Conservation (phyloP, 2,113 vertebrate genomes). For the Oplegnathus fasciatus region DNA sequence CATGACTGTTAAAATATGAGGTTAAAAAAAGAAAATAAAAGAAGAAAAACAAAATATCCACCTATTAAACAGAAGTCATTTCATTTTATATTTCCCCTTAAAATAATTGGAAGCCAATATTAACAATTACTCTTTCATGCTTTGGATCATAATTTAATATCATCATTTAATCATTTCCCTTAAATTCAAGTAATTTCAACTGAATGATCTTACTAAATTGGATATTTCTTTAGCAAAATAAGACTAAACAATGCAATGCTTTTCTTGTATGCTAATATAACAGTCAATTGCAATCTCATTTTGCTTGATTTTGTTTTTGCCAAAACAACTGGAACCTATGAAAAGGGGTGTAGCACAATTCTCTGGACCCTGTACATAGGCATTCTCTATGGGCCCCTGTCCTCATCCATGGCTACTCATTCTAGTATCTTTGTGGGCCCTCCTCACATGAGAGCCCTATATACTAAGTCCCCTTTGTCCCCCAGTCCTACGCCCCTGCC, state of each 20-base stretch:
- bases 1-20: background rate
- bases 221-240: no score
- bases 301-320: background rate
- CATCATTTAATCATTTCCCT: background rate
- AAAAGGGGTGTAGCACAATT: no score
- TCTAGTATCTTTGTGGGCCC: no score
- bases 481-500: no score
- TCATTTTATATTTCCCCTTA: background rate
- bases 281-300: background rate
- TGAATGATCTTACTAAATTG: background rate
- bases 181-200: background rate
- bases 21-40: background rate
- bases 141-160: background rate
- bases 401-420: no score
- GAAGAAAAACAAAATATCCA: background rate
- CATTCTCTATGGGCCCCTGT: no score
- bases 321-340: fast-evolving
- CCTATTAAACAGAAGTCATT: background rate
- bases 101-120: no score
- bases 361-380: no score
- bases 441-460: no score
- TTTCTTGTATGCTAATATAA: background rate
- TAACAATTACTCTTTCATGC: no score
- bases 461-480: no score
- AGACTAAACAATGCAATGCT: background rate